Evolutionary conservation across 1,140 invertebrate species (phyloP).

Genomic region (Rhyacophila brunnea): DNA sequence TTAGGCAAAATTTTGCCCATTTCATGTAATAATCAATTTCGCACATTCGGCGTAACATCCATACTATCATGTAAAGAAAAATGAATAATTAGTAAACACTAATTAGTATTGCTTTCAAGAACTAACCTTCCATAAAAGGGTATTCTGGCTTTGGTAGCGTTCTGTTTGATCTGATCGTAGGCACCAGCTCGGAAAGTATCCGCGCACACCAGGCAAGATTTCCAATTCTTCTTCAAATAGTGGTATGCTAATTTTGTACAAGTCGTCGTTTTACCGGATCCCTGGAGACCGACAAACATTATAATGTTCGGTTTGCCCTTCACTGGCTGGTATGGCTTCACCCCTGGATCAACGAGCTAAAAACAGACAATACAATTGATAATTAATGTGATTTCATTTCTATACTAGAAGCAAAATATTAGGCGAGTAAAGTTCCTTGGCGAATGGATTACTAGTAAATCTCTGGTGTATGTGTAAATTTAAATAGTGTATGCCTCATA

Average conservation of each 20-base stretch:
- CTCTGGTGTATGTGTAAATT: no score
- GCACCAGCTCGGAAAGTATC: constrained; percentile 99
- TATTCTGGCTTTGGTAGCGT: constrained; percentile 98
- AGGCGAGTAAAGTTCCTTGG: no score
- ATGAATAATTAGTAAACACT: no score
- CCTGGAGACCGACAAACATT: constrained; percentile 99
- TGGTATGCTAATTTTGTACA: constrained; percentile 99
- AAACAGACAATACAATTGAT: constrained; percentile 38
- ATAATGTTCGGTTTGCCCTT: constrained; percentile 96
- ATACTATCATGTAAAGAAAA: no score
- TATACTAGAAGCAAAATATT: no score
- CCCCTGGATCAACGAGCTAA: constrained; percentile 95
- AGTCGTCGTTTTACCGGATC: constrained; percentile 99
- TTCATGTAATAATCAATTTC: no score
- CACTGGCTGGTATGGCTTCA: constrained; percentile 93
- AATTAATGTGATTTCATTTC: no score
- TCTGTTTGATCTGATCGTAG: constrained; percentile 99
- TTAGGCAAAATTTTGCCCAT: no score
- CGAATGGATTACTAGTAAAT: no score
- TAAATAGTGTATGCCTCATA: no score
- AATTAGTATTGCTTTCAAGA: no score
- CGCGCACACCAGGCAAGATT: constrained; percentile 97
- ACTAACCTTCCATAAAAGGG: constrained; percentile 98
- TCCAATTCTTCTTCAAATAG: constrained; percentile 99
- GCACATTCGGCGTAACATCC: no score